Evolutionary conservation across 2,797 vertebrate species (phyloP).

Genomic region (Danio choprae): DNA sequence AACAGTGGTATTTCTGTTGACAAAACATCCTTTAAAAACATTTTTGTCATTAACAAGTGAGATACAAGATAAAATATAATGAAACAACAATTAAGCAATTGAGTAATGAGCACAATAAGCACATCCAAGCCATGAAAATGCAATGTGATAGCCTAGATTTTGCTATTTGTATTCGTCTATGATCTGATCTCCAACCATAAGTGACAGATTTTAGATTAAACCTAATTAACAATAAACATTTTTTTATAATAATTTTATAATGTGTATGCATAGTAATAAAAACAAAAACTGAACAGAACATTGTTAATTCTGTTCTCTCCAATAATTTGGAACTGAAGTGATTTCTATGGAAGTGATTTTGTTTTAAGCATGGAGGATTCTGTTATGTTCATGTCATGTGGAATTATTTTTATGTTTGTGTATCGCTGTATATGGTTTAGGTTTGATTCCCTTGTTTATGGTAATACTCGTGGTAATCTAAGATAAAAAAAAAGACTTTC

Average conservation of each 20-base stretch:
- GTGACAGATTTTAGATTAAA: background rate
- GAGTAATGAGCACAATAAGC: background rate
- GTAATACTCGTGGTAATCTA: background rate
- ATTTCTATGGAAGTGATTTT: too few species aligned
- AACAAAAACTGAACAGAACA: too few species aligned
- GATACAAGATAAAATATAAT: background rate
- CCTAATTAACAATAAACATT: background rate
- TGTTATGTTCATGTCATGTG: too few species aligned
- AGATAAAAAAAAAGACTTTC: slow-evolving; percentile 1
- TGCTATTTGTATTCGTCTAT: background rate
- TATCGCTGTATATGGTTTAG: background rate
- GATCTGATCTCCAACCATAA: background rate
- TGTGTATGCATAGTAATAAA: too few species aligned
- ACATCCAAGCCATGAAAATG: background rate
- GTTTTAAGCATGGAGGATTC: too few species aligned
- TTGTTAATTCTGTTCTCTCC: too few species aligned
- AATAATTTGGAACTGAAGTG: too few species aligned
- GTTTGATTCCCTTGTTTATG: slow-evolving; percentile 2
- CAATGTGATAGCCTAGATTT: background rate
- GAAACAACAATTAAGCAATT: background rate
- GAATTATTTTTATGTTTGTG: background rate
- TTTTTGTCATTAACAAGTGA: background rate
- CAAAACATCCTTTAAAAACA: background rate
- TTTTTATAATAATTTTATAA: too few species aligned
- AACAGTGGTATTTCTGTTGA: background rate